Conservation (phyloP, 2,113 vertebrate species). For the Sylvietta virens region DNA sequence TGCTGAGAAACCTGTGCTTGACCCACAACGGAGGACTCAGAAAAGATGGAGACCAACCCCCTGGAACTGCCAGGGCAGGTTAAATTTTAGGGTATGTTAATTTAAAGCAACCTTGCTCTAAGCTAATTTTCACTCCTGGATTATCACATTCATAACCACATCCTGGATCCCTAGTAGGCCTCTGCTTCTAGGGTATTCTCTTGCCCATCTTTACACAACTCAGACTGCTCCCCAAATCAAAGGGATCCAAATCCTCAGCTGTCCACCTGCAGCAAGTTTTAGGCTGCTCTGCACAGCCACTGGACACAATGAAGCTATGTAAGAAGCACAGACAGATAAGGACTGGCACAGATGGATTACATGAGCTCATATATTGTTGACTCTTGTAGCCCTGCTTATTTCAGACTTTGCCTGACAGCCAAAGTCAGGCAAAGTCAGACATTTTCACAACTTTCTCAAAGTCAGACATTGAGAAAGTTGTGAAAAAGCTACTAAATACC, state of each 20-base stretch:
- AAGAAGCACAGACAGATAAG: not conserved
- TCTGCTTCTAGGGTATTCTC: not conserved
- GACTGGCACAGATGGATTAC: not conserved
- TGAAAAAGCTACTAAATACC: not conserved
- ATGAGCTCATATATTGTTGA: not conserved
- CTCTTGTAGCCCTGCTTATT: not conserved
- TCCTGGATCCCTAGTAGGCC: not conserved
- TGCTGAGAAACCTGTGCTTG: not conserved
- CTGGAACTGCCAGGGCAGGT: not conserved
- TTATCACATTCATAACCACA: not conserved
- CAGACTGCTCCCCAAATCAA: not conserved
- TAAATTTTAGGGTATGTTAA: not conserved
- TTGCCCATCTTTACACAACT: not conserved
- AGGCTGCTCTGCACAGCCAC: not conserved
- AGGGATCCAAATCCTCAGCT: not conserved
- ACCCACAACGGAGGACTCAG: not conserved
- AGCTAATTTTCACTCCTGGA: not conserved
- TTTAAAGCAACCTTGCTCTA: not conserved
- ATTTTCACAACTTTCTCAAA: too few species aligned
- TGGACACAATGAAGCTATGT: not conserved
- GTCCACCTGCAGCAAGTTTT: not conserved
- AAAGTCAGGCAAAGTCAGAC: too few species aligned
- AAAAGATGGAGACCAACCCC: not conserved
- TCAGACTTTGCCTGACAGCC: not conserved
- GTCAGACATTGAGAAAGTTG: not conserved